Percentiles rank a stretch among this genome's conserved stretches.
These are phyloP conservation scores for Diplosoma virens DNA, from an alignment of 23 tunicate genomes.

Conservation along the genomic window DNA sequence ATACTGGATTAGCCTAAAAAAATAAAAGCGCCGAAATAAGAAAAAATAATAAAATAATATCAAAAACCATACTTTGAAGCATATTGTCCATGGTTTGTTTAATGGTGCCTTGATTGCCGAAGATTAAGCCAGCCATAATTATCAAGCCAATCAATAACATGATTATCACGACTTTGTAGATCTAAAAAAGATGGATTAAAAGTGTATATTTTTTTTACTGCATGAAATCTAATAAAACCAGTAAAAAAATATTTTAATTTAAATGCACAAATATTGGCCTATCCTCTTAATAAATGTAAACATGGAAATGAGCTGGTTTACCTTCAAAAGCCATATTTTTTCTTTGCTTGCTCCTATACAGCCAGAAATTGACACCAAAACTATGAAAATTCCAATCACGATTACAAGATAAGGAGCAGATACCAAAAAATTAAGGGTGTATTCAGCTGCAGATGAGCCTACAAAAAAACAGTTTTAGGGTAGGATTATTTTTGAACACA, in stretches of 20 bases:
- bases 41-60: too few species aligned
- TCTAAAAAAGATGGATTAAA: constrained; percentile 13
- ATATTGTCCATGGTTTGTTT: background rate
- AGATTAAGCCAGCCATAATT: constrained; percentile 6
- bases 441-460: too few species aligned
- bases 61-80: background rate
- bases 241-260: background rate
- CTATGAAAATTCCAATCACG: constrained; percentile 21
- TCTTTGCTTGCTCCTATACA: constrained; percentile 37
- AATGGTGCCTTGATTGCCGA: background rate
- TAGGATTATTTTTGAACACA: too few species aligned
- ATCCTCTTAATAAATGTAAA: background rate
- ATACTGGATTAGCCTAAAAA: too few species aligned
- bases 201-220: too few species aligned
- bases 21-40: too few species aligned
- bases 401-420: constrained; percentile 43
- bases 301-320: background rate
- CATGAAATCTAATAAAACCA: too few species aligned
- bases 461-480: too few species aligned
- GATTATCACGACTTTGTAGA: constrained; percentile 16
- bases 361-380: constrained; percentile 39
- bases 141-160: background rate
- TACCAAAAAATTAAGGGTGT: constrained; percentile 13
- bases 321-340: constrained; percentile 33
- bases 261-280: background rate